Evolutionary conservation across 2,113 vertebrate genomes (phyloP), one percentile per base, ranked within the genome.

Genomic region (Strigops habroptila): DNA sequence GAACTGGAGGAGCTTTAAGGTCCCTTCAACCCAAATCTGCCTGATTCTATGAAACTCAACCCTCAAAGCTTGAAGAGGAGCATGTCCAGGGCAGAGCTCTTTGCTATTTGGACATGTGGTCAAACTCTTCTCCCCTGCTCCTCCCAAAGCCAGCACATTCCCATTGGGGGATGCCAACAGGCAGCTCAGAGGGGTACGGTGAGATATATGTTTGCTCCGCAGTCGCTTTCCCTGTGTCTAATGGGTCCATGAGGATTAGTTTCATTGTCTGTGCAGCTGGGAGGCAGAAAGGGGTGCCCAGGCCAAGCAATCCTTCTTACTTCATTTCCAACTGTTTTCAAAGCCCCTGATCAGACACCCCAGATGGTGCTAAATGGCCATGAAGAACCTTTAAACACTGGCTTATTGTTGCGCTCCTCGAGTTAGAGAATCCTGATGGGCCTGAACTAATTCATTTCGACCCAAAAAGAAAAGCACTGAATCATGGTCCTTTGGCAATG

Each of bases 311-410:
- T 46, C 74, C 84, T 64, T 92, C 94, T 97, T 92, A 82, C 91
- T 94, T 96, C 94, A 95, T 91, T 79, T 96, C 68, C 86, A 87
- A 88, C 67, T 95, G 93, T 82, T 95, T 64, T 90, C 93, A 96
- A 95, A 97, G 94, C 63, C 84, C 82, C 94, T 82, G 94, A 90
- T 93, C 95, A 96, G 94, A 95, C 23, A 1, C 69, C 90, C 90
- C 96, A 97, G 96, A 95, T 97, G 96, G 94, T 91, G 84, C 91
- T 91, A 90, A 96, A 96, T 85, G 91, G 67, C 94, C 95, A 53
- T 97, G 95, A 96, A 91, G 62, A 28, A 8, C 84, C 70, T 82
- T 90, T 31, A 59, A 83, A 97, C 95, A 97, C 93, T 93, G 90
- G 37, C 22, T 79, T 49, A 91, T 95, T 97, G 96, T 97, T 49